phyloP scores from a whole-genome alignment of 2,888 invertebrate genomes.

The Watsonalla cultraria region DNA sequence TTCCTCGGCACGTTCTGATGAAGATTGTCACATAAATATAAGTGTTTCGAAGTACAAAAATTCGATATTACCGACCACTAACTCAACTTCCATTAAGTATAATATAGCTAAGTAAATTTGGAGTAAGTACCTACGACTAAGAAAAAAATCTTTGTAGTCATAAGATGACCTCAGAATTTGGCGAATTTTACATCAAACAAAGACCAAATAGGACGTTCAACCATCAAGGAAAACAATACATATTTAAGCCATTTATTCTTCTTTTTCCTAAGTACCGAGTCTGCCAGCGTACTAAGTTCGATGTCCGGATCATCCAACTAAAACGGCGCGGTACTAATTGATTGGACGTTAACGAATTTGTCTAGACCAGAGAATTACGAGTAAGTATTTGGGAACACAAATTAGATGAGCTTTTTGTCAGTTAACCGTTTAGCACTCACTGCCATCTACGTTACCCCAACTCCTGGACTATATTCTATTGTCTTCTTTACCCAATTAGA shows the following conservation, averaged over 20 bases:
- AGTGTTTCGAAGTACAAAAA: too few species aligned
- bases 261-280: slow-evolving; percentile 7
- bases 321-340: slow-evolving; percentile 55
- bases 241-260: slow-evolving; percentile 24
- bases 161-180: neutral
- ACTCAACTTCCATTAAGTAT: too few species aligned
- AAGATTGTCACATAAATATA: too few species aligned
- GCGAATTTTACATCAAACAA: neutral
- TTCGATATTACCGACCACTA: too few species aligned
- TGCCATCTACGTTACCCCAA: too few species aligned
- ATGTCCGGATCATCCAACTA: slow-evolving; percentile 48
- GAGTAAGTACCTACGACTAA: too few species aligned
- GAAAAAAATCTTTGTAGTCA: neutral
- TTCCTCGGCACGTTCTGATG: neutral
- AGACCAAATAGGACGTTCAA: slow-evolving; percentile 28
- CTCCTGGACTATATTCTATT: too few species aligned
- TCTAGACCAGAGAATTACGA: slow-evolving; percentile 55
- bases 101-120: too few species aligned
- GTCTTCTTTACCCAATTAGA: too few species aligned
- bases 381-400: slow-evolving; percentile 39
- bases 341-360: slow-evolving; percentile 46
- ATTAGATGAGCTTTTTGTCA: slow-evolving; percentile 27
- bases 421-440: neutral
- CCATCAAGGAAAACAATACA: slow-evolving; percentile 33
- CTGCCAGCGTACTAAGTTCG: slow-evolving; percentile 38